These are phyloP conservation scores for Cyrtodaria siliqua DNA, from an alignment of 2,888 invertebrate genomes.

Conservation along the genomic window DNA sequence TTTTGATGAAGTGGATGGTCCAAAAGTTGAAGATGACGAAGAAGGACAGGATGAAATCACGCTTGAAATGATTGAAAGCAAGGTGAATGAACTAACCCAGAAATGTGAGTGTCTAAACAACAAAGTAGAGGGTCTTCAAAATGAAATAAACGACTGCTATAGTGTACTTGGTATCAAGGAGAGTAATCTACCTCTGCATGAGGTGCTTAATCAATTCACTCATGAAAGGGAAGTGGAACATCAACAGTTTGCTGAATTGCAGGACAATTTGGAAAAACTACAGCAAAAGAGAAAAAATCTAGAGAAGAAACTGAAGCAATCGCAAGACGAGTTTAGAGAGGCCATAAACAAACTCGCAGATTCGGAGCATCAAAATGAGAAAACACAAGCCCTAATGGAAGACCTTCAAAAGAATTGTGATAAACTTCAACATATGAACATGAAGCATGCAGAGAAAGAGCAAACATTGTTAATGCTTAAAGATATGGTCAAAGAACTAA, in stretches of 20 bases:
- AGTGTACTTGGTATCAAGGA: slow-evolving; percentile 42
- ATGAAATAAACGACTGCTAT: slow-evolving; percentile 48
- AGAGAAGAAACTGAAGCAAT: slow-evolving; percentile 32
- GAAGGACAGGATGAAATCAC: slow-evolving; percentile 22
- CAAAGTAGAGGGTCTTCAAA: slow-evolving; percentile 18
- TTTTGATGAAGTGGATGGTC: slow-evolving; percentile 20
- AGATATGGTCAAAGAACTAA: slow-evolving; percentile 63
- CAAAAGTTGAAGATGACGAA: neutral
- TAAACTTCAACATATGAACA: slow-evolving; percentile 49
- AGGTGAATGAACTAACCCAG: slow-evolving; percentile 33
- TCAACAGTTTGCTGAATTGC: slow-evolving; percentile 24
- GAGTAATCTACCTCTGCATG: slow-evolving; percentile 40
- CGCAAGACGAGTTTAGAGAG: slow-evolving; percentile 34
- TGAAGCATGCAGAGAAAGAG: slow-evolving; percentile 68
- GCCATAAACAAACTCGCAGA: slow-evolving; percentile 24
- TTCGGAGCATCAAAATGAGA: slow-evolving; percentile 43
- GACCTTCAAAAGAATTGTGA: slow-evolving; percentile 51
- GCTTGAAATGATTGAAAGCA: slow-evolving; percentile 48
- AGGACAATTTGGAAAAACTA: slow-evolving; percentile 21
- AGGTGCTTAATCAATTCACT: slow-evolving; percentile 39
- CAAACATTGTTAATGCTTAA: slow-evolving; percentile 68
- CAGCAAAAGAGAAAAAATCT: slow-evolving; percentile 29
- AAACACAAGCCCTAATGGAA: slow-evolving; percentile 40
- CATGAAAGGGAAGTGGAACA: slow-evolving; percentile 27
- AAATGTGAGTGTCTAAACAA: slow-evolving; percentile 18